Percentiles rank a stretch among this genome's conserved stretches.
Conservation (phyloP, 2,797 vertebrate genomes). For the Enteromius fasciolatus region DNA sequence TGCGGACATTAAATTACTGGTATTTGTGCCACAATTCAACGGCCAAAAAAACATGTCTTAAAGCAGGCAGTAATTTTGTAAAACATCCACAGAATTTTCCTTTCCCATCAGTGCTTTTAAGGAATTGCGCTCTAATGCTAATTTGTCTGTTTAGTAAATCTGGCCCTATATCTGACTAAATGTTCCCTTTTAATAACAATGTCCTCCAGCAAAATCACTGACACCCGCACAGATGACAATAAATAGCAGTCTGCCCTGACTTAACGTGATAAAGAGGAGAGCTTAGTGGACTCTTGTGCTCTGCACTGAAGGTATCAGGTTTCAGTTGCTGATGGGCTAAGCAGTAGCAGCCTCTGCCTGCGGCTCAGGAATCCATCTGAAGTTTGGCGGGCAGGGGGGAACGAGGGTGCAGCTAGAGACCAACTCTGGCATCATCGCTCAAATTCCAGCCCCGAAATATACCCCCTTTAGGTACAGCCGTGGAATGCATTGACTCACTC, state of each 20-base stretch:
- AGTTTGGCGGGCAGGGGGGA: slow-evolving; percentile 25
- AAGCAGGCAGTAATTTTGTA: no score
- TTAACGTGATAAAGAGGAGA: slow-evolving; percentile 70
- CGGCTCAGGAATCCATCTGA: slow-evolving; percentile 75
- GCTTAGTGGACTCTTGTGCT: slow-evolving; percentile 63
- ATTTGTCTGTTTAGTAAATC: no score
- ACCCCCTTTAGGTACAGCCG: slow-evolving; percentile 65
- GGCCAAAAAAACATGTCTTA: no score
- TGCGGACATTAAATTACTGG: no score
- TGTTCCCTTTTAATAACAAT: slow-evolving; percentile 12
- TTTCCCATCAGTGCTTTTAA: no score
- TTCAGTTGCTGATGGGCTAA: slow-evolving; percentile 77
- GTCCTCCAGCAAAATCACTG: slow-evolving; percentile 6
- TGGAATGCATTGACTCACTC: slow-evolving; percentile 68
- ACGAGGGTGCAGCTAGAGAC: slow-evolving; percentile 70
- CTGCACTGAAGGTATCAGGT: slow-evolving; percentile 65
- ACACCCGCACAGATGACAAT: slow-evolving; percentile 48
- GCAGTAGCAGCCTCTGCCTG: slow-evolving; percentile 74
- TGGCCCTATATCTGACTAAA: neutral
- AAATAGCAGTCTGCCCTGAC: slow-evolving; percentile 71
- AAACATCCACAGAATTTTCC: no score
- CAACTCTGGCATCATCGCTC: slow-evolving; percentile 71
- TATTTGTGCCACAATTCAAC: no score
- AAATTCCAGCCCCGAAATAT: slow-evolving; percentile 70
- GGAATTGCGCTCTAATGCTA: no score